Percentiles rank a stretch among this genome's conserved stretches.
Conservation (phyloP, 2,797 vertebrate genomes). For the Etheostoma nigrum region DNA sequence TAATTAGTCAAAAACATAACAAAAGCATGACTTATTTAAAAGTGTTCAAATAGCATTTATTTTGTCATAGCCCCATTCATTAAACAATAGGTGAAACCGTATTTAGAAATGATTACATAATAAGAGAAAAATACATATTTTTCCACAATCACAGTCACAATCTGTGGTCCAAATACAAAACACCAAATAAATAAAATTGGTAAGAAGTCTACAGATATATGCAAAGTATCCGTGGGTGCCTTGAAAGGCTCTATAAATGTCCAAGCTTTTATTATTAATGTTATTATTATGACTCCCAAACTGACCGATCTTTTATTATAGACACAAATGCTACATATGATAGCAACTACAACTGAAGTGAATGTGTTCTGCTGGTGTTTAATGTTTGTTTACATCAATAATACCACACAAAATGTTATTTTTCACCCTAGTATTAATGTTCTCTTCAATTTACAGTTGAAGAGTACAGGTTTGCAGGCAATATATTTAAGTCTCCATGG, state of each 20-base stretch:
- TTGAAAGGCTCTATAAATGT: too few species aligned
- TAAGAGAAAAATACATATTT: not conserved
- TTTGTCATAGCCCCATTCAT: not conserved
- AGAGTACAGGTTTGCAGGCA: too few species aligned
- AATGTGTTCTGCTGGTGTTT: conserved; percentile 2
- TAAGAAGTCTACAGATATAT: too few species aligned
- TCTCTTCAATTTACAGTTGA: too few species aligned
- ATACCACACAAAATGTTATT: too few species aligned
- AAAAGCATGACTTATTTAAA: not conserved
- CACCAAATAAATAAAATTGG: too few species aligned
- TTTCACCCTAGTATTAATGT: too few species aligned
- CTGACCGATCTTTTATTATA: too few species aligned
- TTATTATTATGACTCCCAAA: not conserved
- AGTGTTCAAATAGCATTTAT: not conserved
- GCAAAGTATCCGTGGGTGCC: too few species aligned
- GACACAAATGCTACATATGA: not conserved
- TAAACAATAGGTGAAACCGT: not conserved
- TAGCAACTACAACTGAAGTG: not conserved
- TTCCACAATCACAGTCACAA: not conserved
- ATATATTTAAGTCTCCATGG: conserved; percentile 20
- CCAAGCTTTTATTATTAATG: too few species aligned
- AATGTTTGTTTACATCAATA: not conserved
- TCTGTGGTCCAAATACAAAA: not conserved
- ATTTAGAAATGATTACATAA: not conserved
- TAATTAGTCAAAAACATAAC: not conserved